Evolutionary conservation across 2,797 vertebrate genomes (phyloP).

Genomic region (Botia kubotai): DNA sequence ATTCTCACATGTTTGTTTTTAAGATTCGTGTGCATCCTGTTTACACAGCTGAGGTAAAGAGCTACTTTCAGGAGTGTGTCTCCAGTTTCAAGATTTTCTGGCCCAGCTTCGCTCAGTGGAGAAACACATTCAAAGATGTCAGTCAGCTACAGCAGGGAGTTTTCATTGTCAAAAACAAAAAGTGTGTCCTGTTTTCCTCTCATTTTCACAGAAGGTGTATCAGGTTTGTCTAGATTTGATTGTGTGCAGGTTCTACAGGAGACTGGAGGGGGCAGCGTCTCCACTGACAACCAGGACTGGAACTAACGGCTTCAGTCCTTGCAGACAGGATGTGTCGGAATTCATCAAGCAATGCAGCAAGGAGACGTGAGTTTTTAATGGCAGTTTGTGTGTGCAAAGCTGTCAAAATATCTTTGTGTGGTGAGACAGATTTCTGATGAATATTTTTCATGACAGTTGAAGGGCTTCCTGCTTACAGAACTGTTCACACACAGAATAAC

Average conservation of each 20-base stretch:
- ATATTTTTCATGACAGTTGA: not conserved
- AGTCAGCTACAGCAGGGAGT: slow-evolving; percentile 73
- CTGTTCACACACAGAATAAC: not conserved
- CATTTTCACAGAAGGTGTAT: not conserved
- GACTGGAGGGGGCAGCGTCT: slow-evolving; percentile 69
- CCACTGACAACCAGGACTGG: slow-evolving; percentile 61
- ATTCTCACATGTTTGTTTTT: not conserved
- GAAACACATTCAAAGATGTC: slow-evolving; percentile 74
- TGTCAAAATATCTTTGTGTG: not conserved
- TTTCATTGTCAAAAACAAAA: slow-evolving; percentile 75
- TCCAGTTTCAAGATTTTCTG: slow-evolving; percentile 67
- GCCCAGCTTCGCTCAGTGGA: slow-evolving; percentile 71
- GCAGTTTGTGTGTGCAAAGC: not conserved
- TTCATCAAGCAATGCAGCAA: slow-evolving; percentile 82
- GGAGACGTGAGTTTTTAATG: slow-evolving; percentile 65
- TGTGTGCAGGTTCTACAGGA: slow-evolving; percentile 75
- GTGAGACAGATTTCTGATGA: not conserved
- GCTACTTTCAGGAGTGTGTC: slow-evolving; percentile 73
- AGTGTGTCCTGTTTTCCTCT: not conserved
- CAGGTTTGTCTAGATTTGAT: not conserved
- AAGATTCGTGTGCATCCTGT: not conserved
- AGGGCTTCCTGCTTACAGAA: slow-evolving; percentile 2
- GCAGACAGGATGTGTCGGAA: slow-evolving; percentile 80
- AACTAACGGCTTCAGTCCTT: slow-evolving; percentile 72
- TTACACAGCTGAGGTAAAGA: slow-evolving; percentile 72